Evolutionary conservation across 2,888 invertebrate genomes (phyloP), one percentile per base, ranked within the genome.

Genomic region (Peribatodes rhomboidaria): DNA sequence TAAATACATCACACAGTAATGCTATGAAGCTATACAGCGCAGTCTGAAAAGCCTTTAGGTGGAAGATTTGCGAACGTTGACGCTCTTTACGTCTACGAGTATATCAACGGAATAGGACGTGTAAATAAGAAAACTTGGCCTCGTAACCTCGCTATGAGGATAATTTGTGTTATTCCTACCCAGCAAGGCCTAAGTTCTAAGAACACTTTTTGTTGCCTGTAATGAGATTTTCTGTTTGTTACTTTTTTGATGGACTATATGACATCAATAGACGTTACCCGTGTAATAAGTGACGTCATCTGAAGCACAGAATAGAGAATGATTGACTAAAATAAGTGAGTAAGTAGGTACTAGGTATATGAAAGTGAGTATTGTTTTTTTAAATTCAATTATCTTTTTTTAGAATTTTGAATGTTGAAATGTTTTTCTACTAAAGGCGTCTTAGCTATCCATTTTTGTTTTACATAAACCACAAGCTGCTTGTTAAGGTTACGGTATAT

Each of bases 101-200:
- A 50, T 18, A 50, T 35, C 16, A 61, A 35, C 37, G 16, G 11
- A 56, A 39, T 11, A 61, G 31, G 27, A 16, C 42, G 31, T 50
- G 44, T 56, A 35, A 55, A 56, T 61, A 49, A 55, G 41, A 55
- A 55, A 39, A 41, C 14, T 59, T 41, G 50, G 14, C 33, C 35
- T 27, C 46, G 31, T 49, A 42, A 42, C 46, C 37, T 55, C 35
- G 39, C 35, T 35, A 42, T 35, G 42, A 49, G 27, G 31, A 61
- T 50, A 55, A 56, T 50, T 50, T 55, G 44, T 56, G 8, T 56
- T 50, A 37, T 54, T 60, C 52, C 18, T 46, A 52, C 18, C 18
- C 27, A 37, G 42, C 27, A 41, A 58, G 49, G 55, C 55, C 54
- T 47, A 58, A 39, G 37, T 58, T 58, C 31, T 41, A 27, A 47